Conservation (phyloP, 2,797 vertebrate species). For the Cossypha polioptera region DNA sequence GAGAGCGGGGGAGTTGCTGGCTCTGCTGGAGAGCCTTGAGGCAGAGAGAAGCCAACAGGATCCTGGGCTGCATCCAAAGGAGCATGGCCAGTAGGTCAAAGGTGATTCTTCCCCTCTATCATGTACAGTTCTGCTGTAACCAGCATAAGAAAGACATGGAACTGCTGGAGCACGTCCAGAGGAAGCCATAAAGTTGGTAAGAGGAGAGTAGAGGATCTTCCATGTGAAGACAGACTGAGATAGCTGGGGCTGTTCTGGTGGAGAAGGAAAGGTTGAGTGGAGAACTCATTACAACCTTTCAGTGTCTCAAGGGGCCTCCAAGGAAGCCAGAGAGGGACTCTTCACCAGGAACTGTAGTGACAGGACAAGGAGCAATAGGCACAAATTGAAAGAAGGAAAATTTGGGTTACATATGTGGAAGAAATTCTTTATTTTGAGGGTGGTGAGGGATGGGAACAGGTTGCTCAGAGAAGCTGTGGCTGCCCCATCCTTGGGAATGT, state of each 20-base stretch:
- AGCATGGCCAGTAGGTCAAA: fast-evolving
- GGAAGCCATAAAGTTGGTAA: not conserved
- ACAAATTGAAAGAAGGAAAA: not conserved
- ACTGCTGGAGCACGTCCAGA: not conserved
- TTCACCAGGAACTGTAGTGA: not conserved
- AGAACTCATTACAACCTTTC: not conserved
- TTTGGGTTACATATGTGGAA: not conserved
- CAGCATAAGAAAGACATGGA: not conserved
- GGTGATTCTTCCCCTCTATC: not conserved
- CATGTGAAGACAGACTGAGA: not conserved
- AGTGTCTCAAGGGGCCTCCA: not conserved
- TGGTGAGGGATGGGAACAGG: not conserved
- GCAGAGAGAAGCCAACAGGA: not conserved
- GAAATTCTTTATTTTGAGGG: not conserved
- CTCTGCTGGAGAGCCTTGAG: not conserved
- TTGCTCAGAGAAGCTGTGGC: not conserved
- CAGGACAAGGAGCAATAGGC: not conserved
- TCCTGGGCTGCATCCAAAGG: not conserved
- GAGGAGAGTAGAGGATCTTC: not conserved
- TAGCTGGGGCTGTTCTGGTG: not conserved
- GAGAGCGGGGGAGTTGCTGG: not conserved
- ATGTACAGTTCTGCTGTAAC: not conserved
- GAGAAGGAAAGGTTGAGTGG: not conserved
- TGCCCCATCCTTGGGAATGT: not conserved
- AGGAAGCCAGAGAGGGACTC: not conserved